Conservation (phyloP, 2,888 invertebrate species). For the Rotaria socialis region DNA sequence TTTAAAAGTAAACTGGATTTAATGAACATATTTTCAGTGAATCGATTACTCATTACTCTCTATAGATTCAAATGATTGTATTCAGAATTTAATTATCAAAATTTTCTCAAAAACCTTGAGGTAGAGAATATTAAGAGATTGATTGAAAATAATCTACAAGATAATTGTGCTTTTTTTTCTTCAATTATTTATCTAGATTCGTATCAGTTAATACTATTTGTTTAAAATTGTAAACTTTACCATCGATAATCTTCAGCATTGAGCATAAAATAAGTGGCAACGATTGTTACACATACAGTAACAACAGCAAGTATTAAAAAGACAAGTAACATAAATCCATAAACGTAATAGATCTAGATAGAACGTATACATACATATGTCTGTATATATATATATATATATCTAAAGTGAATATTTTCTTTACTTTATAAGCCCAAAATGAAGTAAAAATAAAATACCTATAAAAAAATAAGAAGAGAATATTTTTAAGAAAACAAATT, state of each 20-base stretch:
- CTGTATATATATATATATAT: too few relatives aligned
- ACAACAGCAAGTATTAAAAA: conserved; percentile 92
- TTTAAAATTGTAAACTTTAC: conserved; percentile 59
- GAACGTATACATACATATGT: neutral
- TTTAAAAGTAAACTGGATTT: too few relatives aligned
- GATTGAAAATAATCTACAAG: too few relatives aligned
- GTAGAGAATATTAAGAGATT: too few relatives aligned
- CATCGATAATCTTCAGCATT: conserved; percentile 99
- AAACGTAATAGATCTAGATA: conserved; percentile 83
- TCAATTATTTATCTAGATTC: too few relatives aligned
- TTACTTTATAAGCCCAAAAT: conserved; percentile 93
- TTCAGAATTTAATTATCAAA: too few relatives aligned
- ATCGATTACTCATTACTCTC: too few relatives aligned
- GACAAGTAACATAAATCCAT: conserved; percentile 93
- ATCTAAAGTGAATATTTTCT: neutral
- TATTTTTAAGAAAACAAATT: neutral
- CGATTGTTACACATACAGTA: conserved; percentile 98
- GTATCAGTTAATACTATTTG: too few relatives aligned
- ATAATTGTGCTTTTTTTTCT: too few relatives aligned
- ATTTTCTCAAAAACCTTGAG: too few relatives aligned
- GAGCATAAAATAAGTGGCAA: conserved; percentile 96
- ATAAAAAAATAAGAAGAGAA: conserved; percentile 50
- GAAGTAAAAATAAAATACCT: conserved; percentile 97
- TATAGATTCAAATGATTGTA: too few relatives aligned
- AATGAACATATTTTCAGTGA: too few relatives aligned